Evolutionary conservation across 2,797 vertebrate species (phyloP).

Genomic region (Sitta carolinensis): DNA sequence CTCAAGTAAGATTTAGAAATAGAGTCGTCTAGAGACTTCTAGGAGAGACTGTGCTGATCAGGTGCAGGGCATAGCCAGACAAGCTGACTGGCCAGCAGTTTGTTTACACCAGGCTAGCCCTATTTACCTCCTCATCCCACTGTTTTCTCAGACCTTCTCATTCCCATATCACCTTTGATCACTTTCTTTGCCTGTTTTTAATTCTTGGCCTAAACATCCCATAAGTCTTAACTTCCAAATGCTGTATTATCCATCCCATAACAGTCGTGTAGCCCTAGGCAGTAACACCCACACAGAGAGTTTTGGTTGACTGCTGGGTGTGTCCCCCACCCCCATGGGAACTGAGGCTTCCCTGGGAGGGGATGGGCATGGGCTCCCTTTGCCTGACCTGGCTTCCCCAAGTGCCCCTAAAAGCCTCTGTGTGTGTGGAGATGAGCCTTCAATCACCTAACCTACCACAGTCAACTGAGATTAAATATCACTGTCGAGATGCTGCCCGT

Average conservation of each 20-base stretch:
- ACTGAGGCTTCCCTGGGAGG: not conserved
- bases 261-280: not conserved
- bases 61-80: not conserved
- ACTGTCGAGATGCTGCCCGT: not conserved
- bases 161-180: not conserved
- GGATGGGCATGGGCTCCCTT: not conserved
- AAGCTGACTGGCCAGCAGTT: not conserved
- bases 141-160: not conserved
- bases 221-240: not conserved
- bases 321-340: too few relatives aligned
- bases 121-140: not conserved
- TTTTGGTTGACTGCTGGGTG: not conserved
- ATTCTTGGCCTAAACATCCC: not conserved
- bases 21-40: not conserved
- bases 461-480: not conserved
- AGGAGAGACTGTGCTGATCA: not conserved
- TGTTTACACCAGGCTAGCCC: not conserved
- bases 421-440: not conserved
- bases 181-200: not conserved
- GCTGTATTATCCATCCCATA: not conserved
- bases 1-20: not conserved
- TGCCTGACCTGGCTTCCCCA: not conserved
- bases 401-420: not conserved
- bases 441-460: not conserved
- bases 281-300: not conserved